phyloP scores from a whole-genome alignment of 2,113 vertebrate species.

The Reinhardtius hippoglossoides region DNA sequence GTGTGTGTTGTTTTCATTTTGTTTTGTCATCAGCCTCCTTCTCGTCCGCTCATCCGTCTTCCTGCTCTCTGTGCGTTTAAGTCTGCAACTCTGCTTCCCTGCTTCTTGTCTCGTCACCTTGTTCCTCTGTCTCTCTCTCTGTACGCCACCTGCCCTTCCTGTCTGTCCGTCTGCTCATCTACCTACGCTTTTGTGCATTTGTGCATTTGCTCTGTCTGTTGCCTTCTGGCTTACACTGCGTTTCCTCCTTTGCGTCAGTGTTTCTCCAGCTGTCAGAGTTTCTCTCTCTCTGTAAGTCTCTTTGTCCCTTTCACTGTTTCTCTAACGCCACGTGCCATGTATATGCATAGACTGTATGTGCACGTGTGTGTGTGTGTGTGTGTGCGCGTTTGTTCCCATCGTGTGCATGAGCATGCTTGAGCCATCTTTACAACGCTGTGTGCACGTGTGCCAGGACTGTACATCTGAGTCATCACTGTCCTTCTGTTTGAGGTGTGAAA shows the following conservation, averaged over 20 bases:
- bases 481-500: conserved; percentile 54
- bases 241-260: conserved; percentile 75
- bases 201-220: conserved; percentile 50
- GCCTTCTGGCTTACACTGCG: conserved; percentile 61
- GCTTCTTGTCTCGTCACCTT: background rate
- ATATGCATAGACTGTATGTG: background rate
- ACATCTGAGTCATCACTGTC: conserved; percentile 41
- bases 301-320: conserved; percentile 58
- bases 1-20: conserved; percentile 19
- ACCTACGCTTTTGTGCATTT: conserved; percentile 11
- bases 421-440: background rate
- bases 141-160: background rate
- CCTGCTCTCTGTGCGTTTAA: background rate
- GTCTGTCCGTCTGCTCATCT: conserved; percentile 1
- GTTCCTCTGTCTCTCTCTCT: background rate
- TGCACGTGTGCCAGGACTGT: conserved; percentile 16
- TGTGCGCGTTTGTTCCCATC: background rate
- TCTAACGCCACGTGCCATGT: conserved; percentile 16
- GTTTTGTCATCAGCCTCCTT: conserved; percentile 49
- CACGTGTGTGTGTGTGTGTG: background rate
- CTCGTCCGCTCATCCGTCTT: conserved; percentile 10
- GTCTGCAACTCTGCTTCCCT: background rate
- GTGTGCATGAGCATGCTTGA: conserved; percentile 54
- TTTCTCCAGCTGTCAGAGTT: conserved; percentile 81
- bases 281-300: conserved; percentile 80